A percentile compares a stretch with the other conserved stretches of the same genome.
These are phyloP conservation scores for Cynaeus angustus DNA, from an alignment of 2,888 invertebrate species.

Conservation along the genomic window DNA sequence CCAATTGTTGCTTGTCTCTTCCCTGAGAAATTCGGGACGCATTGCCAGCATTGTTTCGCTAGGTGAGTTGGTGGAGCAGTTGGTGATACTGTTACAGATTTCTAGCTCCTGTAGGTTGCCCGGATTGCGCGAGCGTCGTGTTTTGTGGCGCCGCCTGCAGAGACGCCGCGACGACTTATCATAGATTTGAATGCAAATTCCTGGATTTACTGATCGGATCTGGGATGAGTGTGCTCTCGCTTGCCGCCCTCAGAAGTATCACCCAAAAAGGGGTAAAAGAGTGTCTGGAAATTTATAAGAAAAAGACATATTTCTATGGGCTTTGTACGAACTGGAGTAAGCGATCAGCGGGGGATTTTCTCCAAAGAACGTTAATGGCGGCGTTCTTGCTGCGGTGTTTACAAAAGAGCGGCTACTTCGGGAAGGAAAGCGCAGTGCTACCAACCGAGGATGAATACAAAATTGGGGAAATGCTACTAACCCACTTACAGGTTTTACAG, in stretches of 20 bases:
- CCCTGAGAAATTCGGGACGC: slow-evolving; percentile 83
- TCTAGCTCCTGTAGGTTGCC: slow-evolving; percentile 81
- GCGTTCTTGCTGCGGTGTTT: slow-evolving; percentile 83
- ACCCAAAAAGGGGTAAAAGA: slow-evolving; percentile 78
- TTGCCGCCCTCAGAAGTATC: slow-evolving; percentile 84
- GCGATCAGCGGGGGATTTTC: slow-evolving; percentile 79
- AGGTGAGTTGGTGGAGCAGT: slow-evolving; percentile 72
- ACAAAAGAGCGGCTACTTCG: slow-evolving; percentile 80
- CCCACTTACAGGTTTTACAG: slow-evolving; percentile 84
- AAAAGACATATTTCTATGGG: slow-evolving; percentile 71
- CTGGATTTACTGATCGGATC: slow-evolving; percentile 83
- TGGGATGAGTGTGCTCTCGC: slow-evolving; percentile 86
- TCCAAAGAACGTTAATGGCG: slow-evolving; percentile 86
- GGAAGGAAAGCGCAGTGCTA: slow-evolving; percentile 48
- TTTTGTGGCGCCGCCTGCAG: slow-evolving; percentile 83
- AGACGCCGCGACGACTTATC: slow-evolving; percentile 80
- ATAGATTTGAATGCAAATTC: slow-evolving; percentile 84
- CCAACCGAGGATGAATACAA: slow-evolving; percentile 75
- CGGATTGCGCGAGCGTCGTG: slow-evolving; percentile 83
- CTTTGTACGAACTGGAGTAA: slow-evolving; percentile 79
- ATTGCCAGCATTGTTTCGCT: slow-evolving; percentile 87
- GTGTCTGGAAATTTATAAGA: slow-evolving; percentile 72
- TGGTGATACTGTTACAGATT: slow-evolving; percentile 69
- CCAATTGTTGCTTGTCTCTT: slow-evolving; percentile 84
- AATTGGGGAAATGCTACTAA: slow-evolving; percentile 79